Conservation (phyloP, 2,888 invertebrate genomes). For the Aphidoletes aphidimyza region DNA sequence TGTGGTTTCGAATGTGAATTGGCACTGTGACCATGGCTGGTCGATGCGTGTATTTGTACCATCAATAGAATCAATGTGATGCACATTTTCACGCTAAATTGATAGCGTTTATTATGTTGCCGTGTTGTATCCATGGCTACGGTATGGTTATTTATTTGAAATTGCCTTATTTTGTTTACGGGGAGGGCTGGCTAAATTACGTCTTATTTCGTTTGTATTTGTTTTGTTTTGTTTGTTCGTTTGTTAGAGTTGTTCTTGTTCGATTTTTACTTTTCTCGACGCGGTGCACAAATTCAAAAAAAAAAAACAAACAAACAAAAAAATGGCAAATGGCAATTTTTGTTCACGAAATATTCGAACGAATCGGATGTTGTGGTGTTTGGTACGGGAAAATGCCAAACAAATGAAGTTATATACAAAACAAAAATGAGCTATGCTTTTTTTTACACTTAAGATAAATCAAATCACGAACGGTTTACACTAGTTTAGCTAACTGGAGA, state of each 20-base stretch:
- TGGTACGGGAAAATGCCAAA: too few relatives aligned
- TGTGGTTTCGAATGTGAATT: not conserved
- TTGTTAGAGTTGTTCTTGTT: too few relatives aligned
- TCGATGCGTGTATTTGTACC: not conserved
- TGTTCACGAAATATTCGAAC: too few relatives aligned
- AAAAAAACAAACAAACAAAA: too few relatives aligned
- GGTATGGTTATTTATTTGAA: constrained; percentile 19
- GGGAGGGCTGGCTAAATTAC: too few relatives aligned
- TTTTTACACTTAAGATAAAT: not conserved
- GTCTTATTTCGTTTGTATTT: not conserved
- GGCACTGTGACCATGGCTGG: constrained; percentile 1
- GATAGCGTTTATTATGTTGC: not conserved
- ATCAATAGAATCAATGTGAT: constrained; percentile 27
- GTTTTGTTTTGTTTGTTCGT: not conserved
- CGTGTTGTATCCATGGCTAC: constrained; percentile 54
- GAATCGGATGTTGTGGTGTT: too few relatives aligned
- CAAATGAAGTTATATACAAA: not conserved
- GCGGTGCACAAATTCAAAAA: too few relatives aligned
- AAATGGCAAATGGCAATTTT: too few relatives aligned
- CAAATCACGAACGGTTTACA: too few relatives aligned
- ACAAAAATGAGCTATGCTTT: not conserved
- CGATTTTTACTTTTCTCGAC: too few relatives aligned
- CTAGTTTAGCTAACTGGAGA: too few relatives aligned
- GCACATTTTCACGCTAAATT: not conserved
- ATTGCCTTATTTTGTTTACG: not conserved